Conservation (phyloP, 2,888 invertebrate genomes). For the Drosophila neonasuta region DNA sequence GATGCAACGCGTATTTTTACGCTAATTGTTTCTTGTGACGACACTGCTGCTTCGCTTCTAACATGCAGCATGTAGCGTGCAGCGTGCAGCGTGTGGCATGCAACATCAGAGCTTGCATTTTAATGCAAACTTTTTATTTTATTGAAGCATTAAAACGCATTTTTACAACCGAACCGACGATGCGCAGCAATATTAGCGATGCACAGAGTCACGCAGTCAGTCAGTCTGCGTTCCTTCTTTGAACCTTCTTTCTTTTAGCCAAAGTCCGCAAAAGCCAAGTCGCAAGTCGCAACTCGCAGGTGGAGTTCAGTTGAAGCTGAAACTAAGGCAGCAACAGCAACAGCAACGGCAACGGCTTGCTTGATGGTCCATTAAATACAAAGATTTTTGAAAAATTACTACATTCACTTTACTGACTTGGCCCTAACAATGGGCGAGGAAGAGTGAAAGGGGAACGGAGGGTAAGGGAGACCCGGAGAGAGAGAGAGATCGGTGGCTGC, state of each 20-base stretch:
- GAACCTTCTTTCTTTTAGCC: conserved; percentile 6
- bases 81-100: background rate
- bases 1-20: conserved; percentile 73
- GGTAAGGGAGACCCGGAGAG: too few species aligned
- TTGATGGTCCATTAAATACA: conserved; percentile 80
- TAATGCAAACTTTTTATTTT: conserved; percentile 80
- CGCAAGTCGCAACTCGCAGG: background rate
- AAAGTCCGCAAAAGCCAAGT: conserved; percentile 4
- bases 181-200: conserved; percentile 73
- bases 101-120: conserved; percentile 45
- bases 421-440: conserved; percentile 3
- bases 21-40: conserved; percentile 80
- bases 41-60: conserved; percentile 4
- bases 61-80: background rate
- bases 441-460: too few species aligned
- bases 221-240: background rate
- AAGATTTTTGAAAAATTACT: conserved; percentile 78
- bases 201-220: conserved; percentile 27
- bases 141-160: conserved; percentile 80
- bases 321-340: background rate
- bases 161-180: conserved; percentile 78
- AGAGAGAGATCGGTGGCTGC: background rate
- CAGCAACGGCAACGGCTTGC: conserved; percentile 23
- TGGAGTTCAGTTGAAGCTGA: background rate
- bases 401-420: conserved; percentile 63